Percentiles rank a stretch among this genome's conserved stretches.
These are phyloP conservation scores for Osmoderma eremita DNA, from an alignment of 2,888 invertebrate genomes.

Conservation along the genomic window DNA sequence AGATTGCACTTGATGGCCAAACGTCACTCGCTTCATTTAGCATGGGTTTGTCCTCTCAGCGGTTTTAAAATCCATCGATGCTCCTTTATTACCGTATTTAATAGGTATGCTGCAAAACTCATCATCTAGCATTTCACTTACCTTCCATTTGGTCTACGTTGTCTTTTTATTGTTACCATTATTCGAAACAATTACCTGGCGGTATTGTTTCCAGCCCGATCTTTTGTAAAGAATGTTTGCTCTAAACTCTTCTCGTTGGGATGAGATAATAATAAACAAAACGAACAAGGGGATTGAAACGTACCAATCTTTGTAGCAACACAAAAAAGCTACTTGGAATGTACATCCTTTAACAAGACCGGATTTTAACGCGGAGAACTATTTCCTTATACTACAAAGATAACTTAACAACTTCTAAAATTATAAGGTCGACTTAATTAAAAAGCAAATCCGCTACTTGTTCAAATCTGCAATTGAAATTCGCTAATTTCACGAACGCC, in stretches of 20 bases:
- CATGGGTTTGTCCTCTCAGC: slow-evolving; percentile 50
- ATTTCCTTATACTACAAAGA: no score
- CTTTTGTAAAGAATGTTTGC: slow-evolving; percentile 2
- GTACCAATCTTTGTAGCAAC: no score
- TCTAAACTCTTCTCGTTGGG: neutral
- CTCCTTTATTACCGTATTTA: slow-evolving; percentile 39
- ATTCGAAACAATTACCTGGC: neutral
- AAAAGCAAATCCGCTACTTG: neutral
- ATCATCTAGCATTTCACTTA: slow-evolving; percentile 13
- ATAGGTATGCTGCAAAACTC: slow-evolving; percentile 28
- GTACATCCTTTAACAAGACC: no score
- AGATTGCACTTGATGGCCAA: slow-evolving; percentile 51
- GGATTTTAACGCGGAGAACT: no score
- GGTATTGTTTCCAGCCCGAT: neutral
- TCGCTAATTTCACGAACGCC: slow-evolving; percentile 10
- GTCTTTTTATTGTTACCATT: slow-evolving; percentile 3
- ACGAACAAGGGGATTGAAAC: neutral
- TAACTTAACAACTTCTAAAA: no score
- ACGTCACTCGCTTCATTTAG: slow-evolving; percentile 49
- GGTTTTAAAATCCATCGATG: slow-evolving; percentile 48
- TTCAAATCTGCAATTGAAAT: slow-evolving; percentile 15
- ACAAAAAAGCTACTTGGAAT: no score
- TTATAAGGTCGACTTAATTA: no score
- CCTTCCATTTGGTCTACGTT: slow-evolving; percentile 16
- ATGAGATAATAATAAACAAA: neutral